Percentiles rank a stretch among this genome's conserved stretches.
These are phyloP conservation scores for Channa argus DNA, from an alignment of 2,113 vertebrate species.

Conservation along the genomic window DNA sequence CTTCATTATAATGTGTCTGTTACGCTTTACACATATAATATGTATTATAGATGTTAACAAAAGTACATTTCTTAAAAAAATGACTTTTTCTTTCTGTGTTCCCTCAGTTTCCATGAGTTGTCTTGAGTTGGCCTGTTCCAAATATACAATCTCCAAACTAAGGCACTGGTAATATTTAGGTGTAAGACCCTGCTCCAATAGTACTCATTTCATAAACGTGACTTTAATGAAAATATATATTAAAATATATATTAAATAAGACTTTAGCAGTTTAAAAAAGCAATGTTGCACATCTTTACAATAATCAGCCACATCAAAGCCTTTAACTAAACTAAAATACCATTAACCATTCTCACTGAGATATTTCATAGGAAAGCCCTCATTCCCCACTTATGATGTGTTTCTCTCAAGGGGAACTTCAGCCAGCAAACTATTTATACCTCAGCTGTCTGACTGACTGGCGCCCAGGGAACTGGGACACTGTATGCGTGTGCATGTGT, in stretches of 20 bases:
- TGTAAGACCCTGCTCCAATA: too few species aligned
- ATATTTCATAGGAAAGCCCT: conserved; percentile 24
- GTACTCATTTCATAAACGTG: too few species aligned
- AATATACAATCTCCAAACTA: too few species aligned
- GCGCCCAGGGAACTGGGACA: conserved; percentile 72
- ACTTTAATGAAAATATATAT: too few species aligned
- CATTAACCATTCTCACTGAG: background rate
- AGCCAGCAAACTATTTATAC: conserved; percentile 76
- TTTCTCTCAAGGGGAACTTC: conserved; percentile 67
- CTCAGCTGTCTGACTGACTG: conserved; percentile 70
- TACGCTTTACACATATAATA: too few species aligned
- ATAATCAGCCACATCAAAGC: background rate
- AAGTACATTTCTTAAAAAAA: background rate
- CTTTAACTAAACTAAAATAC: too few species aligned
- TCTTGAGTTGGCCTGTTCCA: too few species aligned
- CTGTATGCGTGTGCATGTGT: conserved; percentile 36
- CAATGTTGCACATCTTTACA: background rate
- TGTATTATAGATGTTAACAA: background rate
- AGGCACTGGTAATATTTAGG: too few species aligned
- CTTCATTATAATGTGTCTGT: too few species aligned
- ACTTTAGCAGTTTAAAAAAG: too few species aligned
- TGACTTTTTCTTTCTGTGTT: background rate
- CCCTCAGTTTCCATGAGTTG: too few species aligned
- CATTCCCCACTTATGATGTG: conserved; percentile 31
- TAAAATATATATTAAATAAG: too few species aligned